These are phyloP conservation scores for Ciconia boyciana DNA, from an alignment of 2,113 vertebrate species.

Conservation along the genomic window DNA sequence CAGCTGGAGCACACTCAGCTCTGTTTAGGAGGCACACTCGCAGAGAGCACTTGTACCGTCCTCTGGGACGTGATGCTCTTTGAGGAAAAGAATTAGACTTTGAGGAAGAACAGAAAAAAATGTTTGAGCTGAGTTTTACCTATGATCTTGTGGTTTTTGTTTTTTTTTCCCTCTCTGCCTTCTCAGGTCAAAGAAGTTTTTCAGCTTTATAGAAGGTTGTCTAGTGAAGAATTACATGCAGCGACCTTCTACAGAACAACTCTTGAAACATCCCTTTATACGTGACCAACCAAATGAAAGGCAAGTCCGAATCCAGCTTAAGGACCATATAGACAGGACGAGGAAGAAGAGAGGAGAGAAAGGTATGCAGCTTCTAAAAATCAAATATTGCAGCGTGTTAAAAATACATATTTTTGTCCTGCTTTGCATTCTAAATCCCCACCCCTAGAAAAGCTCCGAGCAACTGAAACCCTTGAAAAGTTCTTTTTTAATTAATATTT, in stretches of 20 bases:
- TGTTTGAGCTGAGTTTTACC: not conserved
- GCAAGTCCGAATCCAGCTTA: conserved; percentile 98
- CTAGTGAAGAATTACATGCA: conserved; percentile 99
- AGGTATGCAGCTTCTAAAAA: conserved; percentile 74
- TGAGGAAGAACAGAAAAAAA: not conserved
- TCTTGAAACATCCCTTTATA: conserved; percentile 97
- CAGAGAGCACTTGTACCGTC: not conserved
- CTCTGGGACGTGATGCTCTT: not conserved
- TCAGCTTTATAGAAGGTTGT: conserved; percentile 98
- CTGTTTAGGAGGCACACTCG: not conserved
- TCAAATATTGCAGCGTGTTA: not conserved
- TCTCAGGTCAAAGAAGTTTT: conserved; percentile 97
- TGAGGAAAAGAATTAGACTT: not conserved
- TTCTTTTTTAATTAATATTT: not conserved
- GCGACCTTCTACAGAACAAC: conserved; percentile 93
- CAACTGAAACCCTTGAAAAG: not conserved
- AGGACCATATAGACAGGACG: conserved; percentile 98
- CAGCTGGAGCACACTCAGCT: not conserved
- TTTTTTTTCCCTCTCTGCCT: not conserved
- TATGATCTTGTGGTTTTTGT: not conserved
- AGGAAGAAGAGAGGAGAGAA: conserved; percentile 99
- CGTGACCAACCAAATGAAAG: conserved; percentile 98
- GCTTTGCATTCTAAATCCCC: not conserved
- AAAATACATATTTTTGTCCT: not conserved
- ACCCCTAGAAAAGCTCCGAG: not conserved